These are phyloP conservation scores for Willowsia nigromaculata DNA, from an alignment of 2,888 invertebrate species.

Conservation along the genomic window DNA sequence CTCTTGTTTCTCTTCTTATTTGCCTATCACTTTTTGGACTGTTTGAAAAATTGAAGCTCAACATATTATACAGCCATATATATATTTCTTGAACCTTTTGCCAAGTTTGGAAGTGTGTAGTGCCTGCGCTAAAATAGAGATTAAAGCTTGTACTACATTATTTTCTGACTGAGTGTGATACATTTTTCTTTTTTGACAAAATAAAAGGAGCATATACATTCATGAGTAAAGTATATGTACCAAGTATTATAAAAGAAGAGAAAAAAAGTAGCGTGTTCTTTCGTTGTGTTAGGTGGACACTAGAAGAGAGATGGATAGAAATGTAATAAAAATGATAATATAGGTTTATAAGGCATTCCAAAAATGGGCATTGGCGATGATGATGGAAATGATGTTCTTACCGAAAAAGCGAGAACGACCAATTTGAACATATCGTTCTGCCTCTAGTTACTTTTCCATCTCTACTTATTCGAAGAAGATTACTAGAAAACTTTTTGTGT, in stretches of 20 bases:
- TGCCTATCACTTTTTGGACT: neutral
- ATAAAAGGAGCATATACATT: neutral
- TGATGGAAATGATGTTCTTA: conserved; percentile 41
- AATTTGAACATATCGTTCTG: neutral
- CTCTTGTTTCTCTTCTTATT: neutral
- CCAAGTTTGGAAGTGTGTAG: conserved; percentile 63
- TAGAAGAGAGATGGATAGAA: neutral
- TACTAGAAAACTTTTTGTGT: neutral
- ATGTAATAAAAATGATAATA: neutral
- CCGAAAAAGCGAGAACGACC: conserved; percentile 61
- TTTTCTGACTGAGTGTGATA: conserved; percentile 34
- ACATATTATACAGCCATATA: too few species aligned
- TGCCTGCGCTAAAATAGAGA: conserved; percentile 60
- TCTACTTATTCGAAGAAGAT: too few species aligned
- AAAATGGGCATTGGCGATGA: conserved; percentile 41
- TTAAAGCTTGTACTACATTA: conserved; percentile 67
- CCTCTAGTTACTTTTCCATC: neutral
- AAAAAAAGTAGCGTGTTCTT: conserved; percentile 16
- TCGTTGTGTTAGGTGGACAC: neutral
- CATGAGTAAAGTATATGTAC: neutral
- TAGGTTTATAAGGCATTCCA: conserved; percentile 27
- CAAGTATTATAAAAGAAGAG: neutral
- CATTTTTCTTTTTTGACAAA: conserved; percentile 28
- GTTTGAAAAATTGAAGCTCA: conserved; percentile 30
- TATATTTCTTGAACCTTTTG: conserved; percentile 4